Evolutionary conservation across 2,113 vertebrate genomes (phyloP).

Genomic region (Motacilla tschutschensis): DNA sequence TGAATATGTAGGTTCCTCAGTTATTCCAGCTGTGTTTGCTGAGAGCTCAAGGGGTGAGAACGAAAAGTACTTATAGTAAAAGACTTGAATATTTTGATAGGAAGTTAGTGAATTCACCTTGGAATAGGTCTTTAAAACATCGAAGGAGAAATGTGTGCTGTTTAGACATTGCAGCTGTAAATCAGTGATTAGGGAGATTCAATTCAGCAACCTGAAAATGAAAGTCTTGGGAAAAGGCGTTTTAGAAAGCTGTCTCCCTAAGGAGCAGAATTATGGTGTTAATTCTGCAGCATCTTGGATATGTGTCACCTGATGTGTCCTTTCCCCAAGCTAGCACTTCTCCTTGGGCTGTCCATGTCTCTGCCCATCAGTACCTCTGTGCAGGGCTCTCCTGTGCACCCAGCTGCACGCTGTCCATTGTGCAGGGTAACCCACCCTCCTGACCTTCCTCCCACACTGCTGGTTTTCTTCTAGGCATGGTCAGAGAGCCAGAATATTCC

Average conservation of each 20-base stretch:
- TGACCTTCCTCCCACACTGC: fast-evolving
- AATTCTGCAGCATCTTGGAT: slow-evolving; percentile 24
- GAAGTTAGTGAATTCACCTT: slow-evolving; percentile 22
- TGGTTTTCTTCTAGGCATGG: not conserved
- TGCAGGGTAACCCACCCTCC: not conserved
- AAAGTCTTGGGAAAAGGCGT: not conserved
- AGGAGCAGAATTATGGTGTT: not conserved
- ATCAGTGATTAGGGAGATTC: slow-evolving; percentile 7
- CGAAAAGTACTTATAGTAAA: not conserved
- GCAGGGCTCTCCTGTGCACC: not conserved
- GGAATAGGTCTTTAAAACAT: not conserved
- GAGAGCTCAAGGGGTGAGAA: not conserved
- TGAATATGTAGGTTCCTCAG: not conserved
- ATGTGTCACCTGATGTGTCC: not conserved
- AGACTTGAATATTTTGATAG: not conserved
- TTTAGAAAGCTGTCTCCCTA: slow-evolving; percentile 11
- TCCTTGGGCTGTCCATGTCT: not conserved
- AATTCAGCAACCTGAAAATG: slow-evolving; percentile 16
- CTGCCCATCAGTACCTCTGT: fast-evolving
- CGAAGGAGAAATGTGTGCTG: not conserved
- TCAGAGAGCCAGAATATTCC: not conserved
- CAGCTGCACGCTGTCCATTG: not conserved
- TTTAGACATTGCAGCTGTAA: slow-evolving; percentile 29
- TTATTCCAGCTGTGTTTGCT: slow-evolving; percentile 25
- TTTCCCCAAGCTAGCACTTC: not conserved